Evolutionary conservation across 2,888 invertebrate species (phyloP).

Genomic region (Rosalia funebris): DNA sequence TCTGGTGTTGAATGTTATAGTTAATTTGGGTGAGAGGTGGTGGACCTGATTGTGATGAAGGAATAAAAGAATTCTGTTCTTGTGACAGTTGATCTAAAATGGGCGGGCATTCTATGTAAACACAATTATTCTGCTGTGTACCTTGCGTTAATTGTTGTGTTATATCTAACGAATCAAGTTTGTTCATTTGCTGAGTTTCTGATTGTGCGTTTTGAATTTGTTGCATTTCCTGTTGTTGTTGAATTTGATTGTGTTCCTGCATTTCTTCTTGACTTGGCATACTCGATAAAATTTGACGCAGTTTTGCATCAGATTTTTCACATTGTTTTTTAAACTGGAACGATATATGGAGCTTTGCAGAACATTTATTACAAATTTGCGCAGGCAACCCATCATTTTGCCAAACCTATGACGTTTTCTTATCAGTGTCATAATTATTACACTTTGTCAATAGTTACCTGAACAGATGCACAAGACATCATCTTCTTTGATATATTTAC

Average conservation of each 20-base stretch:
- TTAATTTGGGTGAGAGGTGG: constrained; percentile 55
- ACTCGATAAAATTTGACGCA: constrained; percentile 57
- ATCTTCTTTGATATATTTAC: constrained; percentile 64
- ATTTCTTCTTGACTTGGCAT: constrained; percentile 29
- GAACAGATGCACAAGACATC: constrained; percentile 64
- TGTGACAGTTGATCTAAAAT: constrained; percentile 51
- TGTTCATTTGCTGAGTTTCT: constrained; percentile 35
- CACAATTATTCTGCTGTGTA: constrained; percentile 52
- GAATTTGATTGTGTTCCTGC: constrained; percentile 14
- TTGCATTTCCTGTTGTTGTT: constrained; percentile 37
- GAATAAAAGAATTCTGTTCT: constrained; percentile 49
- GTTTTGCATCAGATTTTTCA: constrained; percentile 63
- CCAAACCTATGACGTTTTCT: constrained; percentile 59
- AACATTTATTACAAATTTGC: constrained; percentile 65
- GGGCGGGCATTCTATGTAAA: constrained; percentile 59
- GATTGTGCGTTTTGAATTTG: constrained; percentile 29
- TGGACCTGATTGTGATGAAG: constrained; percentile 44
- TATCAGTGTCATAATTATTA: too few relatives aligned
- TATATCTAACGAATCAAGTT: constrained; percentile 24
- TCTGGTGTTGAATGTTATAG: constrained; percentile 56
- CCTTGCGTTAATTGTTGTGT: constrained; percentile 42
- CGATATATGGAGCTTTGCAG: constrained; percentile 63
- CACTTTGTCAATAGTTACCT: constrained; percentile 59
- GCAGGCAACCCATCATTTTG: constrained; percentile 64
- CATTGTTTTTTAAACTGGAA: constrained; percentile 65